Evolutionary conservation across 2,888 invertebrate species (phyloP), one percentile per base, ranked within the genome.

Genomic region (Pseudoips prasinana): DNA sequence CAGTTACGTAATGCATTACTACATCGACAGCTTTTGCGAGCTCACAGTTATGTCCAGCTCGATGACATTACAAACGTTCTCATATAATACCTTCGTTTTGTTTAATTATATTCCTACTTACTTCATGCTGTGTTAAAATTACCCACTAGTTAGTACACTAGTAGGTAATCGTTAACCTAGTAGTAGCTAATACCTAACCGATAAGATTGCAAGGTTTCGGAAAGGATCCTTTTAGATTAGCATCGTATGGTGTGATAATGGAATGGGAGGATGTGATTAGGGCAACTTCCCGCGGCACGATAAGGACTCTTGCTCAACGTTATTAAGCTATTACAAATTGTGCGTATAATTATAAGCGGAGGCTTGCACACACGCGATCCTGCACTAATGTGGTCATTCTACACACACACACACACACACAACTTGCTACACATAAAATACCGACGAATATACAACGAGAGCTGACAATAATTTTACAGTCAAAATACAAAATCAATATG

Each of bases 61-160:
- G 7, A 6, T 20, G 9, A 14, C 10, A 18, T 4, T 9, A 14
- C 8, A 11, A 22, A 4, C 9, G 9, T 30, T n/a, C 31, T 10
- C 8, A 7, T 7, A 2, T 7, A 2, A 6, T 10, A 20, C 18
- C 23, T 29, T 14, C 20, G 22, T 25, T 9, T 3, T 3, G 5
- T 30, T 8, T 7, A 9, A 46, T 46, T 46, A 40, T 27, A 25
- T 19, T 44, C 33, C 18, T 20, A 39, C 39, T 33, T n/a, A n/a
- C n/a, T n/a, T n/a, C n/a, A n/a, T n/a, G n/a, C n/a, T 1, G 19
- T 33, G 25, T 20, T 18, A 22, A 9, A 45, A 20, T 8, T 22
- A n/a, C n/a, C n/a, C n/a, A n/a, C n/a, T n/a, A n/a, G n/a, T n/a
- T n/a, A n/a, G n/a, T n/a, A n/a, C n/a, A n/a, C n/a, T n/a, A n/a